A percentile compares a stretch with the other conserved stretches of the same genome.
phyloP scores from a whole-genome alignment of 2,113 vertebrate genomes.

The Dendrocopos noguchii region DNA sequence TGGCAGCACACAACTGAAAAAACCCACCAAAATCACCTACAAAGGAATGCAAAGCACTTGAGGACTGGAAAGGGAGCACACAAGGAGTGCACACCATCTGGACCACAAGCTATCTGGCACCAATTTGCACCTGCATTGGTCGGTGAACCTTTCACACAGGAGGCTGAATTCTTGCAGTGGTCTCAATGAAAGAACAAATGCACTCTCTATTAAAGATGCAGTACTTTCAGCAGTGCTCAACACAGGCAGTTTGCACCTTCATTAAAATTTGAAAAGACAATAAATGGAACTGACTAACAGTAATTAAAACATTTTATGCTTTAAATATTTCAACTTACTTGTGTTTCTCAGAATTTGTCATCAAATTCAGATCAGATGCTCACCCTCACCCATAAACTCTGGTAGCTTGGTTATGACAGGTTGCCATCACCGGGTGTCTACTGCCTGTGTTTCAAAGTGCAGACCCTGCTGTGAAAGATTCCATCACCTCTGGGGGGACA shows the following conservation, averaged over 20 bases:
- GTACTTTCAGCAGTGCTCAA: neutral
- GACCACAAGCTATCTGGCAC: neutral
- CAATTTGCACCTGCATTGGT: neutral
- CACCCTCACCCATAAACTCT: neutral
- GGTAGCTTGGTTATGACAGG: neutral
- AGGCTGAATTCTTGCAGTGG: conserved; percentile 2
- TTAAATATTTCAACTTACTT: neutral
- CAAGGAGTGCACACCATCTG: conserved; percentile 6
- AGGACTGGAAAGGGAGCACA: neutral
- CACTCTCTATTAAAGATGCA: neutral
- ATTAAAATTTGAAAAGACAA: conserved; percentile 1
- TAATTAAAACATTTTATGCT: neutral
- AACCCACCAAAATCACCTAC: neutral
- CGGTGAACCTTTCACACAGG: neutral
- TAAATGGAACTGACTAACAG: neutral
- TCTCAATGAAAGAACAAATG: conserved; percentile 1
- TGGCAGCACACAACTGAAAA: conserved; percentile 2
- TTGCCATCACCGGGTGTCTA: neutral
- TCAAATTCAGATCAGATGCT: conserved; percentile 26
- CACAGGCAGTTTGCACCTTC: neutral
- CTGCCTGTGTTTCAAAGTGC: neutral
- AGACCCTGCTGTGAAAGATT: neutral
- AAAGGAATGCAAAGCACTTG: conserved; percentile 15
- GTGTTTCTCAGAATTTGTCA: neutral
- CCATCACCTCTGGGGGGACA: neutral